Evolutionary conservation across 2,888 invertebrate species (phyloP).

Genomic region (Beris chalybata): DNA sequence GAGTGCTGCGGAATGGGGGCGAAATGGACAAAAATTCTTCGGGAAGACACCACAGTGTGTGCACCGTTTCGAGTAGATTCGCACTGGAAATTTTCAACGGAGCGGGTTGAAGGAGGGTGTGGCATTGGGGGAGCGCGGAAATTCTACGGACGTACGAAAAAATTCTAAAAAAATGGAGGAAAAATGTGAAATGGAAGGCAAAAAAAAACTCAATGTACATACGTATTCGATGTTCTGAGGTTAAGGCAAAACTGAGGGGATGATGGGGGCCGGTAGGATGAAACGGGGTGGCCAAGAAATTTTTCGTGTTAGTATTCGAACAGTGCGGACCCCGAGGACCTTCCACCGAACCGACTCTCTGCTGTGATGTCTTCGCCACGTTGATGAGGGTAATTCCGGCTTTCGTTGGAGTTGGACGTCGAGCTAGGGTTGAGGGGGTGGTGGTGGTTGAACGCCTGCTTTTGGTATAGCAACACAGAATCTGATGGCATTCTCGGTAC

Average conservation of each 20-base stretch:
- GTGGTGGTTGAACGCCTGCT: not conserved
- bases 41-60: conserved; percentile 27
- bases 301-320: conserved; percentile 15
- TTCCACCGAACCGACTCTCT: not conserved
- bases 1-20: conserved; percentile 28
- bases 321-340: not conserved
- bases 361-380: conserved; percentile 4
- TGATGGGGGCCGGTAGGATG: not conserved
- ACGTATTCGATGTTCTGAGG: conserved; percentile 19
- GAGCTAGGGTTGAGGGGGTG: conserved; percentile 19
- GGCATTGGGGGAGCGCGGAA: conserved; percentile 6
- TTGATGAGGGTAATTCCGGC: conserved; percentile 35
- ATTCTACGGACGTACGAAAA: conserved; percentile 34
- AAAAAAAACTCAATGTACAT: conserved; percentile 31
- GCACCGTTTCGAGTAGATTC: not conserved
- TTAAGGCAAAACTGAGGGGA: conserved; percentile 3
- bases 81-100: conserved; percentile 12
- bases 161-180: conserved; percentile 29
- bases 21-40: conserved; percentile 37
- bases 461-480: not conserved
- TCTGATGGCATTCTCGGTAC: not conserved
- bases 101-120: not conserved
- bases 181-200: conserved; percentile 35
- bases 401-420: conserved; percentile 8
- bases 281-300: conserved; percentile 25